These are phyloP conservation scores for Erinaceus europaeus DNA, from an alignment of 2,113 vertebrate species.

Conservation along the genomic window DNA sequence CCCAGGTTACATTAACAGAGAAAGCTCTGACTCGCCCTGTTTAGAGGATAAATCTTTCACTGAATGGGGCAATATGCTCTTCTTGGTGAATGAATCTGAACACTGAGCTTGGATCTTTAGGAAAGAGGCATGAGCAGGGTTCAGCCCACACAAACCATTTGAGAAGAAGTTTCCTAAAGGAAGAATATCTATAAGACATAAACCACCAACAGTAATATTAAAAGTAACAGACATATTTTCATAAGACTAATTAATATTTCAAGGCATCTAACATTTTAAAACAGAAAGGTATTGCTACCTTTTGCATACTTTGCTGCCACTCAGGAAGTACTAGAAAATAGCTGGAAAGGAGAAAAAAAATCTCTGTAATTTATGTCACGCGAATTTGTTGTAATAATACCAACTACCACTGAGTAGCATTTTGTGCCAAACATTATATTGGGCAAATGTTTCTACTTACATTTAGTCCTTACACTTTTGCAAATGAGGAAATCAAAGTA, in stretches of 20 bases:
- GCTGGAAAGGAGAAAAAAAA: background rate
- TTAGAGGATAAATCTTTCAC: background rate
- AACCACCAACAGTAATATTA: background rate
- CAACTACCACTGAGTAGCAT: background rate
- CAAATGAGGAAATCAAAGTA: background rate
- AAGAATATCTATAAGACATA: background rate
- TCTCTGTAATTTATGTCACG: background rate
- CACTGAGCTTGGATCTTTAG: background rate
- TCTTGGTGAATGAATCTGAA: background rate
- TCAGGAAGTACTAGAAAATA: background rate
- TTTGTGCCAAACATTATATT: background rate
- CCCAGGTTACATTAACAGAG: background rate
- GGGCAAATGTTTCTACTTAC: background rate
- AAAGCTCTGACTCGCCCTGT: background rate
- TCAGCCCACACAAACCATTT: background rate
- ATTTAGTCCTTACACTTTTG: background rate
- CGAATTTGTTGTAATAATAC: background rate
- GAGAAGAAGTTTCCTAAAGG: background rate
- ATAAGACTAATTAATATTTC: background rate
- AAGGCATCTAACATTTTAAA: background rate
- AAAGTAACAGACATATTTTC: background rate
- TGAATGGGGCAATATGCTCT: background rate
- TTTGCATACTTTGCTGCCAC: background rate
- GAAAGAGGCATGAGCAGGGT: background rate
- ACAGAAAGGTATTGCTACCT: background rate